Evolutionary conservation across 1,140 invertebrate species (phyloP), one percentile per base, ranked within the genome.

Genomic region (Apocrypta bakeri): DNA sequence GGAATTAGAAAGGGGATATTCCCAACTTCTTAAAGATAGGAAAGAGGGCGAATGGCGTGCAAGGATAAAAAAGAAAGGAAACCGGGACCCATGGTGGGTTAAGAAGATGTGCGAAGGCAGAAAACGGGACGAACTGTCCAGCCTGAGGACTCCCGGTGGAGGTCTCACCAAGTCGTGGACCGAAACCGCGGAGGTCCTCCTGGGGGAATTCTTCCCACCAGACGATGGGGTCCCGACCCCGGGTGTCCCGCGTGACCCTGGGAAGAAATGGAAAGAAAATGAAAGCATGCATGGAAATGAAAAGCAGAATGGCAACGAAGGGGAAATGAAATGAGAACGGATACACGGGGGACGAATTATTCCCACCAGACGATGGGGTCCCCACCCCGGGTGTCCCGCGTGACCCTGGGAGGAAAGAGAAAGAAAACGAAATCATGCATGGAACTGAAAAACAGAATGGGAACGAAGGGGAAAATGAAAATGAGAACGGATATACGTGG

Each of bases 181-280:
- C 4, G 64, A 77, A 14, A 69, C 33, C 4, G 66, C 74, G 4
- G 14, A 78, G 0, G 7, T n/a, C 6, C 12, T 74, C 0, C 24
- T 68, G 24, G 37, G 29, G 0, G 29, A 42, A 29, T 75, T 82
- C n/a, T 75, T 82, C n/a, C 72, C 80, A n/a, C n/a, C n/a, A n/a
- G n/a, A n/a, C n/a, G n/a, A n/a, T n/a, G n/a, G n/a, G n/a, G n/a
- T n/a, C n/a, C 33, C 12, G 69, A 71, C 27, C 27, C 11, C 61
- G 1, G 40, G 33, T 0, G 48, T 14, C 12, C 12, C 3, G 48
- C n/a, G n/a, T n/a, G n/a, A 64, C 1, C 12, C 42, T 17, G 11
- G 80, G 17, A 12, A 8, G 3, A 24, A 7, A 14, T 0, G 24
- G n/a, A n/a, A n/a, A n/a, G n/a, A n/a, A n/a, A n/a, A n/a, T n/a